Evolutionary conservation across 2,888 invertebrate species (phyloP), one percentile per base, ranked within the genome.

Genomic region (Megastigmus dorsalis): DNA sequence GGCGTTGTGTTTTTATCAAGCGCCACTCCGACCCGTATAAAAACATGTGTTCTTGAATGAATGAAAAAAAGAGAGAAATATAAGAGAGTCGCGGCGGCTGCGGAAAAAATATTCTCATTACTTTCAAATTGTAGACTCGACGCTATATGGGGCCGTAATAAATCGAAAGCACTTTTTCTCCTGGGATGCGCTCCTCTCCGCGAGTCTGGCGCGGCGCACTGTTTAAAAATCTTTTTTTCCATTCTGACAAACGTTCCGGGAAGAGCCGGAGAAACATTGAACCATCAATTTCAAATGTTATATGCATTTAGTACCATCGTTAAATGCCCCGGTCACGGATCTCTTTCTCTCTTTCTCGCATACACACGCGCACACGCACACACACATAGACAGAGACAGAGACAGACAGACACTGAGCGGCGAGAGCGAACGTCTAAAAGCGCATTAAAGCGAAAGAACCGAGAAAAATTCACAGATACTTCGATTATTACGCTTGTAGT

Each of bases 231-330:
- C n/a, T 30, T 43, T 33, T 66, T 50, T 59, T 59, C 9, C 20
- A 18, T 41, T 52, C 13, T 13, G 5, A 38, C n/a, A 41, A 60
- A 28, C 2, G 23, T 36, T 36, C 38, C 33, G 57, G 33, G 41
- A 43, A 54, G 3, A 38, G 30, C 43, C 20, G n/a, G n/a, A 45
- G 52, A 60, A 60, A 69, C 41, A 62, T 41, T 52, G 60, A 69
- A 54, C 38, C 52, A 69, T 69, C 52, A 69, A 69, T 60, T 69
- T 62, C n/a, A 26, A 60, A 69, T 69, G 69, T 52, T 69, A 69
- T 50, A 60, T 60, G 52, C 69, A 69, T 69, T 69, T 69, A 60
- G 60, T 54, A 54, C 15, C n/a, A 38, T 60, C 60, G 60, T 69
- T 60, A 69, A 62, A 50, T 69, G 41, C 15, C 38, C 52, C 20